Base-by-base conservation (phyloP, 2,888 invertebrate genomes). In the Andrena bicolor region DNA sequence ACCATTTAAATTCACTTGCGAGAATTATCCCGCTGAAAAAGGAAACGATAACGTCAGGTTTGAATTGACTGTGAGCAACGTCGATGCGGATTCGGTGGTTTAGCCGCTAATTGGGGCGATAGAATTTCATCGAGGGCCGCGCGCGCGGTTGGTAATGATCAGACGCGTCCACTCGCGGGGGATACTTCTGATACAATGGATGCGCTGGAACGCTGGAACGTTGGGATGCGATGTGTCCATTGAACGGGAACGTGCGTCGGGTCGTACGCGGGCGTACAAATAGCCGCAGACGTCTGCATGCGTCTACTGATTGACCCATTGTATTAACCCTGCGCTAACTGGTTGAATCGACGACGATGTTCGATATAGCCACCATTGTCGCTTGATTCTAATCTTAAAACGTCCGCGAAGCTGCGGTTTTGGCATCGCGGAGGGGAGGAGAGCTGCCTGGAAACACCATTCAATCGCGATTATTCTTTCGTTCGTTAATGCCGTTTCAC, bases 141-240 rank as follows among this genome's bases (percentile, higher is more conserved):
- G 28, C 65, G 41, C 16, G 56, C 35, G 76, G 58, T 71, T 65
- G 49, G 69, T 87, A 82, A 79, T 63, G 69, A 76, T 75, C 76
- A 56, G 70, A 26, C 70, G 65, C 51, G 80, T 80, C 23, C 79
- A 56, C 49, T 71, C 51, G 49, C 64, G 23, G 73, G 49, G 35
- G 63, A 76, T 82, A 87, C 83, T 86, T 86, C 88, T 76, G 73
- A 68, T 60, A 87, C 82, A 81, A 81, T 82, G 74, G 73, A 68
- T 60, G 80, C 82, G 82, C 82, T 82, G 74, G 58, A 28, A 8
- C 49, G 32, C 30, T 63, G 72, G 65, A 53, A 73, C 56, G 49
- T 16, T 10, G 64, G 23, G 32, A 26, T 0, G 28, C 69, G 56
- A 60, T 51, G 48, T 56, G 56, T 20, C 53, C 70, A 70, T 71